phyloP scores from a whole-genome alignment of 2,888 invertebrate species.

The Slavum lentiscoides region DNA sequence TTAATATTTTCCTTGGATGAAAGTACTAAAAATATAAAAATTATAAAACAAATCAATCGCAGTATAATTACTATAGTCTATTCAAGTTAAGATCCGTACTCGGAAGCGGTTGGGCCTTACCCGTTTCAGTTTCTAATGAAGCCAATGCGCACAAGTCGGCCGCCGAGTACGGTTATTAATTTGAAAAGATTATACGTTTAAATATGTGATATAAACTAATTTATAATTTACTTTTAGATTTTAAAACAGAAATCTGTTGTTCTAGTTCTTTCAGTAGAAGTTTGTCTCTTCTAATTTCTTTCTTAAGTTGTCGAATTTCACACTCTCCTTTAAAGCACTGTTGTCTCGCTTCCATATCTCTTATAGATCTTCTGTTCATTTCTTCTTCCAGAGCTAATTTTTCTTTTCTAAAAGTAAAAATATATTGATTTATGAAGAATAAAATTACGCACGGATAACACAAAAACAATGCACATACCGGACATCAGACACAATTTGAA shows the following conservation, averaged over 20 bases:
- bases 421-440: not conserved
- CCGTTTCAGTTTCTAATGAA: too few species aligned
- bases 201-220: not conserved
- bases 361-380: constrained; percentile 41
- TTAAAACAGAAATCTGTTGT: constrained; percentile 27
- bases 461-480: constrained; percentile 9
- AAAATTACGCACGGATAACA: not conserved
- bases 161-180: too few species aligned
- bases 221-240: constrained; percentile 31
- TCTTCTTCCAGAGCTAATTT: constrained; percentile 32
- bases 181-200: too few species aligned
- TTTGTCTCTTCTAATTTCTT: constrained; percentile 49
- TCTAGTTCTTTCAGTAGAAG: constrained; percentile 39
- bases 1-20: constrained; percentile 24
- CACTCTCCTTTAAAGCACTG: constrained; percentile 44
- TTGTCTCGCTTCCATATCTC: constrained; percentile 46
- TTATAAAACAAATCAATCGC: not conserved
- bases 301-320: constrained; percentile 41
- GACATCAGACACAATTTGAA: constrained; percentile 46
- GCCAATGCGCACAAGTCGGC: too few species aligned
- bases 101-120: too few species aligned
- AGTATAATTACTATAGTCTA: not conserved
- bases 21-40: constrained; percentile 11
- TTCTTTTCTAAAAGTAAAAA: constrained; percentile 11
- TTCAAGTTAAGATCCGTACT: too few species aligned